phyloP scores from a whole-genome alignment of 2,797 vertebrate genomes.

The Melanotaenia parkinsoni region DNA sequence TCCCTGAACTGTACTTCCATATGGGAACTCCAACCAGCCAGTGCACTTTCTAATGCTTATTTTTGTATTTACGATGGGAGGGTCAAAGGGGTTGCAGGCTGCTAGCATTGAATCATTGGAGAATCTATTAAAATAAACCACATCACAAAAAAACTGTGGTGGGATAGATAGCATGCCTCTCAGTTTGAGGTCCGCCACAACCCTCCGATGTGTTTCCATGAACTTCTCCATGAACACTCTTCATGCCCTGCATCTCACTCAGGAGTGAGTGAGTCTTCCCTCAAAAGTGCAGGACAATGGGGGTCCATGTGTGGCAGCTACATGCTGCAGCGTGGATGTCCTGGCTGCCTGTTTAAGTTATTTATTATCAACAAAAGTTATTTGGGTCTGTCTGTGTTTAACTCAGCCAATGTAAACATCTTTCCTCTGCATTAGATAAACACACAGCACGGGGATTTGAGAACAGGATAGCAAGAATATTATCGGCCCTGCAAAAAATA shows the following conservation, averaged over 20 bases:
- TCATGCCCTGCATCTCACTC: background rate
- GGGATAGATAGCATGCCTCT: slow-evolving; percentile 39
- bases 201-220: slow-evolving; percentile 38
- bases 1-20: slow-evolving; percentile 53
- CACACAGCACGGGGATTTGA: slow-evolving; percentile 52
- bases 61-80: slow-evolving; percentile 66
- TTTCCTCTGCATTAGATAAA: slow-evolving; percentile 74
- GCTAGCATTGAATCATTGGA: slow-evolving; percentile 49
- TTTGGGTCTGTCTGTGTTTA: slow-evolving; percentile 70
- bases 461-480: slow-evolving; percentile 59
- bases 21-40: slow-evolving; percentile 56
- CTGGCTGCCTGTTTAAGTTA: slow-evolving; percentile 69
- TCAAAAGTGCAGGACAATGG: slow-evolving; percentile 32
- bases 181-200: slow-evolving; percentile 45
- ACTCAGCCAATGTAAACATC: slow-evolving; percentile 75
- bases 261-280: slow-evolving; percentile 23
- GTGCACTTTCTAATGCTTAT: slow-evolving; percentile 53
- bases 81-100: slow-evolving; percentile 41
- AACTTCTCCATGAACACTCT: slow-evolving; percentile 17
- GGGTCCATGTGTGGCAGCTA: slow-evolving; percentile 37
- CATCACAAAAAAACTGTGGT: slow-evolving; percentile 56
- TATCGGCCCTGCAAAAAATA: slow-evolving; percentile 25
- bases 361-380: slow-evolving; percentile 80
- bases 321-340: slow-evolving; percentile 43
- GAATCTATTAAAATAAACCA: slow-evolving; percentile 67